Base-by-base conservation (phyloP, 2,888 invertebrate species). In the Norana najaformis region DNA sequence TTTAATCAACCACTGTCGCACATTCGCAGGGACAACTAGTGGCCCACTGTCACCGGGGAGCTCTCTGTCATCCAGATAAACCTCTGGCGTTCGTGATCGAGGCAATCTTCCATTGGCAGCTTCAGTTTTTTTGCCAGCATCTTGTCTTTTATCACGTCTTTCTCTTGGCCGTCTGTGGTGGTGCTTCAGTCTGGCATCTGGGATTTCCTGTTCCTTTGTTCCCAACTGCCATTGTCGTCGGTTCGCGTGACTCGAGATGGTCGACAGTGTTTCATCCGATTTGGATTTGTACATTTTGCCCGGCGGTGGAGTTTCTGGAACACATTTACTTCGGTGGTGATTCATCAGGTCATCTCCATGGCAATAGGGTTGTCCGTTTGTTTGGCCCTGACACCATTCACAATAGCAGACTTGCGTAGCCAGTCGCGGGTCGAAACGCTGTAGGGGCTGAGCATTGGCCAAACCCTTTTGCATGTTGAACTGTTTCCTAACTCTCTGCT, bases 391-490 rank as follows among this genome's bases (percentile, higher is more conserved):
- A 34, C 88, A 89, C 89, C 90, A 88, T 38, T 91, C 91, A 88
- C 89, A 91, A n/a, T 90, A 39, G 36, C 85, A 85, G 85, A 37
- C 5, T 20, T 35, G 85, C 6, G 23, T 23, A 36, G 89, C 88
- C n/a, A 90, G 83, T 36, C 88, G 89, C 35, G 88, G 90, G 37
- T 90, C 89, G 38, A 69, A n/a, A 8, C 53, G 41, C 90, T 88
- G 82, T 1, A 90, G 11, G 14, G 82, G n/a, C n/a, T 37, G 34
- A 88, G 37, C 36, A 4, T 37, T 47, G 83, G 94, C 93, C 85
- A 95, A 93, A 89, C 94, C 93, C 13, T 92, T 91, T 89, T 92
- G 92, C 88, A 94, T 90, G 88, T 93, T 91, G 23, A 93, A 92
- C 38, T 92, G 92, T 88, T 92, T 92, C 16, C 91, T 90, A 39